A percentile compares a stretch with the other conserved stretches of the same genome.
phyloP scores from a whole-genome alignment of 1,140 invertebrate genomes.

The Microplitis mediator region DNA sequence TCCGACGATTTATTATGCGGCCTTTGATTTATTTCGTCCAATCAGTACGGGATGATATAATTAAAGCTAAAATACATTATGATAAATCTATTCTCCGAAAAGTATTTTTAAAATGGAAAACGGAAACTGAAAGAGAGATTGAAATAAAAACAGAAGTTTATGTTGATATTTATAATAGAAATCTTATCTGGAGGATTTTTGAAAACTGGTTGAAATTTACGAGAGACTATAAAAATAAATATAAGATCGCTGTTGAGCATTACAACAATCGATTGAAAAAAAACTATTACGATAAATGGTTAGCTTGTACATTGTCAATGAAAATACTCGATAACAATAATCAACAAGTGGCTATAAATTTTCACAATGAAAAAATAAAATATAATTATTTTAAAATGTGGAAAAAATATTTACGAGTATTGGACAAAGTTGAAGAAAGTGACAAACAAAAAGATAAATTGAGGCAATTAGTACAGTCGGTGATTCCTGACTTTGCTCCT shows the following conservation, averaged over 20 bases:
- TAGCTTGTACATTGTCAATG: slow-evolving; percentile 20
- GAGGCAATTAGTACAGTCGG: slow-evolving; percentile 50
- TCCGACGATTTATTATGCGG: slow-evolving; percentile 45
- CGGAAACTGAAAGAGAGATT: neutral
- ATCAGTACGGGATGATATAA: slow-evolving; percentile 35
- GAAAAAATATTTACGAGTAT: slow-evolving; percentile 46
- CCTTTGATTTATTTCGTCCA: slow-evolving; percentile 45
- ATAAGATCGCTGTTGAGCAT: slow-evolving; percentile 52
- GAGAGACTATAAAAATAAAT: slow-evolving; percentile 37
- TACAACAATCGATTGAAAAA: slow-evolving; percentile 46
- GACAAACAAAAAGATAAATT: slow-evolving; percentile 48
- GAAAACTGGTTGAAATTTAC: slow-evolving; percentile 40
- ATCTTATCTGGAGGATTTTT: slow-evolving; percentile 39
- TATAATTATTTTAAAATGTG: slow-evolving; percentile 42
- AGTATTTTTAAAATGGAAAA: slow-evolving; percentile 15
- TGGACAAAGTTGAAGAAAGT: slow-evolving; percentile 47
- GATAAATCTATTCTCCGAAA: slow-evolving; percentile 32
- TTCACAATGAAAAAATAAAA: slow-evolving; percentile 40
- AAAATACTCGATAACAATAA: slow-evolving; percentile 32
- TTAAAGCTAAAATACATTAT: slow-evolving; percentile 42
- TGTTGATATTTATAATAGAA: slow-evolving; percentile 36
- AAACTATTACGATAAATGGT: slow-evolving; percentile 42
- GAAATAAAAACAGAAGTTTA: slow-evolving; percentile 37
- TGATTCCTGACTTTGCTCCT: slow-evolving; percentile 53
- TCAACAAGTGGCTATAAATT: slow-evolving; percentile 32